Evolutionary conservation across 2,888 invertebrate species (phyloP), one percentile per base, ranked within the genome.

Genomic region (Sphaeridia pumilis): DNA sequence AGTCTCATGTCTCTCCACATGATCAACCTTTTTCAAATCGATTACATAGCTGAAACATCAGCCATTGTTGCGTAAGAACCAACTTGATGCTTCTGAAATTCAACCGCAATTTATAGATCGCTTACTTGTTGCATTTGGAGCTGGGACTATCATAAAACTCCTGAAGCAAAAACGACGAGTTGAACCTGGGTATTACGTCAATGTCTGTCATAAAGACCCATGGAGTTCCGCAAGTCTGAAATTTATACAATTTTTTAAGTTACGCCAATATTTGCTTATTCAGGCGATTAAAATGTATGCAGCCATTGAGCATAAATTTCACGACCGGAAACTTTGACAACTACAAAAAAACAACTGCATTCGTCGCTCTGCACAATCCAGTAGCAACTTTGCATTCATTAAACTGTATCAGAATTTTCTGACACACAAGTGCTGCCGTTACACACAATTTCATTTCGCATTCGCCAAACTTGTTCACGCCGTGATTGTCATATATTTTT

Each of bases 151-250:
- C 57, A 43, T 63, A 65, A 58, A 63, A 65, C 34, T 61, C 57
- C 42, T 65, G 60, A n/a, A 90, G 72, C 21, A 78, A 74, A 48
- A 79, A 78, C 1, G 83, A 79, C 73, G 87, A 79, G 58, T 80
- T 80, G 61, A 72, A 74, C 57, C 84, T 84, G 1, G 90, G 89
- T 54, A 90, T 81, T 58, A 90, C 84, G 69, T 92, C 90, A 7
- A 90, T 82, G 70, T 90, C 90, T 2, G 87, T 87, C 43, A 89
- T 74, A 67, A 88, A 88, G 43, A 87, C 84, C 70, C 81, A 83
- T 25, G 63, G 58, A 2, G 81, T 81, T 65, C 85, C 85, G 63
- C 88, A 88, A 66, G 86, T 87, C 67, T 58, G 36, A 27, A 51
- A 53, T 43, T 17, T 48, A 27, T 14, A 27, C 10, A 38, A 7